Percentiles rank a stretch among this genome's conserved stretches.
Evolutionary conservation across 2,113 vertebrate species (phyloP).

Genomic region (Malurus alboscapulatus): DNA sequence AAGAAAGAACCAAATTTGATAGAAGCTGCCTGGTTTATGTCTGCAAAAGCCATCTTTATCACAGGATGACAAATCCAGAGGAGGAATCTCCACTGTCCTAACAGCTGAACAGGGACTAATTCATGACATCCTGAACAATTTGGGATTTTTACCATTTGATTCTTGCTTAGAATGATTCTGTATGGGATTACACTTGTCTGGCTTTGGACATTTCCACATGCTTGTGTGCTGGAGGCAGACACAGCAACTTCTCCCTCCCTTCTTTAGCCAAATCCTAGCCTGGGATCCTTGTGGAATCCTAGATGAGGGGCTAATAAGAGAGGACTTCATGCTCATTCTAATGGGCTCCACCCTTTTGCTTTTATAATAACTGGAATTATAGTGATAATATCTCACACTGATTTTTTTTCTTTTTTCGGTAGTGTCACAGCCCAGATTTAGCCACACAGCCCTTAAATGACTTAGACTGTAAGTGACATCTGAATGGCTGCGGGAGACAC

Average conservation of each 20-base stretch:
- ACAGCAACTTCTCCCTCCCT: neutral
- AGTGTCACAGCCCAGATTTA: neutral
- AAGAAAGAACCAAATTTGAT: neutral
- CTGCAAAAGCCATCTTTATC: neutral
- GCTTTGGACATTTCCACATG: neutral
- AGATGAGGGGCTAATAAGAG: neutral
- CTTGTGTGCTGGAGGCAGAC: neutral
- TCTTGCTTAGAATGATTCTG: neutral
- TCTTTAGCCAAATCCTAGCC: neutral
- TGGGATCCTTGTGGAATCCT: neutral
- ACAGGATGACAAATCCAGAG: neutral
- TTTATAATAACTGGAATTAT: neutral
- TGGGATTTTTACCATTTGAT: neutral
- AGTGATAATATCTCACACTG: neutral
- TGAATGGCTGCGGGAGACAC: neutral
- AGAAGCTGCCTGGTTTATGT: neutral
- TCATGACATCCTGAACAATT: rapidly evolving
- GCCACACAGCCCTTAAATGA: neutral
- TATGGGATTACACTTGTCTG: neutral
- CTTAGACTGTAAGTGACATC: neutral
- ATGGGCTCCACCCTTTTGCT: neutral
- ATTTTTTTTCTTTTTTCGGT: neutral
- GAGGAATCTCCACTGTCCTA: neutral
- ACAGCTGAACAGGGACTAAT: neutral
- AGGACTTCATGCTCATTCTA: neutral